Evolutionary conservation across 2,113 vertebrate species (phyloP).

Genomic region (Lagopus muta): DNA sequence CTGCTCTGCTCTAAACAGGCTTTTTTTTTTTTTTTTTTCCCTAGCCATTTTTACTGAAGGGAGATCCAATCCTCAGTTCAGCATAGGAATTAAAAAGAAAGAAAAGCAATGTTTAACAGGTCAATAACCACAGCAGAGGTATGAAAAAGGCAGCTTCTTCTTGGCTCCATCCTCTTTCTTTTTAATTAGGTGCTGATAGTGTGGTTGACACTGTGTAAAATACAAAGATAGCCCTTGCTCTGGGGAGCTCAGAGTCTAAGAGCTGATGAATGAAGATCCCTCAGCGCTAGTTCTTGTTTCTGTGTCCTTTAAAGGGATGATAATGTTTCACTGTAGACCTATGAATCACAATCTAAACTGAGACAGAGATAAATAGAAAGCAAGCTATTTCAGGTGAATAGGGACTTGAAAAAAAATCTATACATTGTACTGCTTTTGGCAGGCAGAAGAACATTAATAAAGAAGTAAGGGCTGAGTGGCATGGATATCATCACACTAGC

Average conservation of each 20-base stretch:
- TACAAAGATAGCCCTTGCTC: background rate
- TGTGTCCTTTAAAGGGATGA: background rate
- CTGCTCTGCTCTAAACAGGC: background rate
- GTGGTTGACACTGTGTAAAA: background rate
- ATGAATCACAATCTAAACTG: conserved; percentile 56
- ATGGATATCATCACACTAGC: conserved; percentile 35
- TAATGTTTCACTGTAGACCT: conserved; percentile 50
- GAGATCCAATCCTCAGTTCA: background rate
- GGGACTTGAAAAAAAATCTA: conserved; percentile 21
- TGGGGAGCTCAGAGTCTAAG: background rate
- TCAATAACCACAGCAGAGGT: background rate
- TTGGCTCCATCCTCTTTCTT: background rate
- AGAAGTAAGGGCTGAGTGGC: conserved; percentile 52
- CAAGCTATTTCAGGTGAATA: conserved; percentile 67
- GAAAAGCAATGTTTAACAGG: conserved; percentile 17
- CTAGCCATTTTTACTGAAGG: background rate
- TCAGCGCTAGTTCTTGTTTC: conserved; percentile 19
- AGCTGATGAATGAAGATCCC: background rate
- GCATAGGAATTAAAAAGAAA: background rate
- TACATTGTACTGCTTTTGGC: conserved; percentile 30
- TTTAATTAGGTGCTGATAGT: conserved; percentile 40
- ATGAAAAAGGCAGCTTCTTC: background rate
- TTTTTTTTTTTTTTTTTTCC: background rate
- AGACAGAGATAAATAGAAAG: conserved; percentile 66
- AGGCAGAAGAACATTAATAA: conserved; percentile 58